A percentile compares a stretch with the other conserved stretches of the same genome.
Conservation (phyloP, 2,888 invertebrate species). For the Oxytorus armatus region DNA sequence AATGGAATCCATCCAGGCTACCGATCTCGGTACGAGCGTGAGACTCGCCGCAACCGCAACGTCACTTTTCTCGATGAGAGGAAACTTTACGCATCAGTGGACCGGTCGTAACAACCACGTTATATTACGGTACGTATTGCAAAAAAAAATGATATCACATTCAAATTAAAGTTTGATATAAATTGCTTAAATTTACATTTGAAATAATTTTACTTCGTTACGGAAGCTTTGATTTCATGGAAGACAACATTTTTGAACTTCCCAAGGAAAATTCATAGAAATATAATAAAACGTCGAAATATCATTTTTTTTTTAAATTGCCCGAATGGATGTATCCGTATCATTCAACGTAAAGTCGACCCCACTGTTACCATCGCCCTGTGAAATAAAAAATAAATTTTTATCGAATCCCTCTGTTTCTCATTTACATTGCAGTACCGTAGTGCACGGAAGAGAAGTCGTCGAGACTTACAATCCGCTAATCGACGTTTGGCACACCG, state of each 20-base stretch:
- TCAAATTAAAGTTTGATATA: too few species aligned
- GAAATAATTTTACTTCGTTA: too few species aligned
- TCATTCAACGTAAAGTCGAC: too few species aligned
- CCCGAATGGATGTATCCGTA: too few species aligned
- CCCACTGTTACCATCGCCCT: too few species aligned
- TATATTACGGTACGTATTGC: slow-evolving; percentile 86
- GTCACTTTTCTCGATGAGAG: slow-evolving; percentile 88
- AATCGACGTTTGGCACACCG: slow-evolving; percentile 88
- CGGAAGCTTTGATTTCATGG: too few species aligned
- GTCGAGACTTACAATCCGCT: slow-evolving; percentile 88
- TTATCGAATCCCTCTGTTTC: too few species aligned
- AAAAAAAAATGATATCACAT: not conserved
- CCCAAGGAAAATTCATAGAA: too few species aligned
- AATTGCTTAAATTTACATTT: too few species aligned
- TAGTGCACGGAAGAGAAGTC: slow-evolving; percentile 85
- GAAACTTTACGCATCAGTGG: slow-evolving; percentile 88
- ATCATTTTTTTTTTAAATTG: not conserved
- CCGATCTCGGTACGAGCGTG: slow-evolving; percentile 87
- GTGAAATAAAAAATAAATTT: too few species aligned
- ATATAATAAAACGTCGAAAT: too few species aligned
- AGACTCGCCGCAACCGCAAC: slow-evolving; percentile 86
- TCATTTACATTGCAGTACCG: slow-evolving; percentile 82
- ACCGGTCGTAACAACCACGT: slow-evolving; percentile 86
- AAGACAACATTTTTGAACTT: too few species aligned
- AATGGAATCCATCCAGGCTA: slow-evolving; percentile 86